These are phyloP conservation scores for Philonicus albiceps DNA, from an alignment of 2,888 invertebrate genomes.

Conservation along the genomic window DNA sequence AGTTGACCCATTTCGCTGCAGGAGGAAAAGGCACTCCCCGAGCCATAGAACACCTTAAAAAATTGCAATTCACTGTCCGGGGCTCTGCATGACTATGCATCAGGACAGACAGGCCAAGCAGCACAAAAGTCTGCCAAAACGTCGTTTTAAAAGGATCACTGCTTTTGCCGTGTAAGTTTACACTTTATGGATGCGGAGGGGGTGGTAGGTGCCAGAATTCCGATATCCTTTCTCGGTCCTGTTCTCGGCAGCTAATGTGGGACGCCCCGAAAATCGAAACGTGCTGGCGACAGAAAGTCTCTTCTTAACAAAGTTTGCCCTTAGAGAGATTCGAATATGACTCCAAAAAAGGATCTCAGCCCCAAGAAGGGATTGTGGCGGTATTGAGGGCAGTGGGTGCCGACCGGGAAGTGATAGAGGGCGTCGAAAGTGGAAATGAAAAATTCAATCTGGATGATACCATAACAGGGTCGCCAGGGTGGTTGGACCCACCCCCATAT, in stretches of 20 bases:
- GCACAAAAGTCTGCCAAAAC: background rate
- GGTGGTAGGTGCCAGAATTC: background rate
- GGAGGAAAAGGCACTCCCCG: background rate
- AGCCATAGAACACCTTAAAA: background rate
- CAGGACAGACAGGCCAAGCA: background rate
- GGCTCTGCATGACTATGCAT: background rate
- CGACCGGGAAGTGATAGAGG: background rate
- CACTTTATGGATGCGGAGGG: background rate
- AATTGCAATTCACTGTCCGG: background rate
- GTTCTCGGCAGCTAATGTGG: background rate
- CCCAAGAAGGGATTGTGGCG: background rate
- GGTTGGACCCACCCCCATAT: background rate
- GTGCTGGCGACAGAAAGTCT: background rate
- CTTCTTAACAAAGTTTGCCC: background rate
- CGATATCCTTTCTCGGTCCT: background rate
- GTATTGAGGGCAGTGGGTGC: background rate
- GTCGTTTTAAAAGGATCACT: background rate
- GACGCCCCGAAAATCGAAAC: background rate
- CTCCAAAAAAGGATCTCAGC: background rate
- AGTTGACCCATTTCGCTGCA: background rate
- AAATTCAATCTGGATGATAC: constrained; percentile 9
- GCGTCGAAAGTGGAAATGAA: constrained; percentile 16
- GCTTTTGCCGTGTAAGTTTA: background rate
- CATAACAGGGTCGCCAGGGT: background rate
- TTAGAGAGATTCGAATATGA: background rate